These are phyloP conservation scores for Diadumene lineata DNA, from an alignment of 92 coral and sea anemone genomes.

Conservation along the genomic window DNA sequence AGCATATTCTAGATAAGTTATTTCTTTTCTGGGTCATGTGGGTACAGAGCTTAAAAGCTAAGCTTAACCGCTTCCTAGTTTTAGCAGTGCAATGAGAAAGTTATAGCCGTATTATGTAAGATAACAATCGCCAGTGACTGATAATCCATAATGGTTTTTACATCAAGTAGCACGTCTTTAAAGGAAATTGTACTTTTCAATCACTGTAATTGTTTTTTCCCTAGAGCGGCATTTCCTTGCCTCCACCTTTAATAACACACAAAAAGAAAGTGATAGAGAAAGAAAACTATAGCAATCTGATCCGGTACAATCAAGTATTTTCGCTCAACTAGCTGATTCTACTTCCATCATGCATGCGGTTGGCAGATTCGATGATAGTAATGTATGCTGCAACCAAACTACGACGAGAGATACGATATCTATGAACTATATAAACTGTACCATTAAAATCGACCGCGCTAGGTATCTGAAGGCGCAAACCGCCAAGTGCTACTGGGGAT, in stretches of 20 bases:
- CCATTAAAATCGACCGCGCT: not conserved
- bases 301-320: not conserved
- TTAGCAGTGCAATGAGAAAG: no score
- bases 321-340: not conserved
- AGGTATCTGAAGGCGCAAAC: not conserved
- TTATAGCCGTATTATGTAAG: not conserved
- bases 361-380: no score
- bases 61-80: not conserved
- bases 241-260: not conserved
- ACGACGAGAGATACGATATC: not conserved
- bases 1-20: not conserved
- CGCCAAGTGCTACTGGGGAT: not conserved
- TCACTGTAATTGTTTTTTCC: not conserved
- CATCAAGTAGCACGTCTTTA: not conserved
- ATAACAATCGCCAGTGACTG: not conserved
- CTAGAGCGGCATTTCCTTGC: not conserved
- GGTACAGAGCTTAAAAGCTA: slow-evolving; percentile 4
- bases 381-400: not conserved
- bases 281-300: not conserved
- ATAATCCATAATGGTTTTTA: not conserved
- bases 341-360: no score
- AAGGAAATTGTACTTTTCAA: not conserved
- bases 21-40: not conserved
- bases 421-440: not conserved
- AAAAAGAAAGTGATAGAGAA: not conserved